Base-by-base conservation (phyloP, 2,797 vertebrate genomes). In the Pelobates cultripes region DNA sequence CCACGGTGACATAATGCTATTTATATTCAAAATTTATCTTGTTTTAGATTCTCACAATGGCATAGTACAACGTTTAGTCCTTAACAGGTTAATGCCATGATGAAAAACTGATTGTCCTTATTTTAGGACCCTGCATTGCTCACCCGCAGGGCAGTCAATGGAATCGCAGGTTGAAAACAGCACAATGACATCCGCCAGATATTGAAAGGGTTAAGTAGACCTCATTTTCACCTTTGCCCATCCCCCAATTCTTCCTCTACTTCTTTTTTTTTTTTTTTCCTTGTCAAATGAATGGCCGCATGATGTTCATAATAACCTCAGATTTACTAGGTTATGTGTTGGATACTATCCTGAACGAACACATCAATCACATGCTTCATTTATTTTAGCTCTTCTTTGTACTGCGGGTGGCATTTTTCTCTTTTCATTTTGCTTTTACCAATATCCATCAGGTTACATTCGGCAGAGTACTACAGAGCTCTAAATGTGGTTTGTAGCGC, bases 341-440 rank as follows among this genome's bases (percentile, higher is more conserved):
- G 69, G 77, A 75, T 83, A 83, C 82, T 79, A 55, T 75, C 77
- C 77, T 44, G 82, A 79, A 83, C 66, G 77, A 76, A 79, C 71
- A 79, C 82, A 83, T 83, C 82, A 83, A 83, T 83, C 82, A 83
- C 82, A 83, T 83, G 82, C 77, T 83, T 83, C 82, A 83, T 83
- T 83, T 83, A 83, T 83, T 83, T 83, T 79, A 83, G 82, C 55
- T 79, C 77, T 83, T 83, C 44, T 14, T 78, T 83, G 81, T 70
- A 69, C 66, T 51, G 82, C 82, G 15, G 77, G 55, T 83, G 82
- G 67, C 77, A 75, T 83, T 79, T 83, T 55, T 83, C 81, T 83
- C 43, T 79, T 75, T 83, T 75, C 75, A 83, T 78, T 83, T 83
- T 71, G 72, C 82, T 83, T 78, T 77, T 45, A 51, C 71, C 73